phyloP scores from a whole-genome alignment of 92 coral and sea anemone genomes.

The Actinostola sp. region DNA sequence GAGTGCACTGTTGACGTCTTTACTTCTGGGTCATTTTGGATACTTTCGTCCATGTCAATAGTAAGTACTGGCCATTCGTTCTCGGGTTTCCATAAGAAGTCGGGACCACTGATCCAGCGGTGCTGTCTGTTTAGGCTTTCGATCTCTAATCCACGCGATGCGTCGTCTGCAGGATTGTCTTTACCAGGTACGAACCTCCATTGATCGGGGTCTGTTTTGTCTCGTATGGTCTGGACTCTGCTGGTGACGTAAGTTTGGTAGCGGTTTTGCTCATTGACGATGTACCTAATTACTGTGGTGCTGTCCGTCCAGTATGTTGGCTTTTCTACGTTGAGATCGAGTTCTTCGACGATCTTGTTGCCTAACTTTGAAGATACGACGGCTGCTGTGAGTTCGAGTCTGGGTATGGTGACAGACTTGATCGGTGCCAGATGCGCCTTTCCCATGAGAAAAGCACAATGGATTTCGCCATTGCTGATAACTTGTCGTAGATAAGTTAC shows the following conservation, averaged over 20 bases:
- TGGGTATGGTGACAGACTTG: neutral
- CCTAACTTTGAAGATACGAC: neutral
- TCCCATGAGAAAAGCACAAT: neutral
- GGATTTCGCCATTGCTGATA: neutral
- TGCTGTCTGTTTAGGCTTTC: neutral
- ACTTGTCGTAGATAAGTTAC: neutral
- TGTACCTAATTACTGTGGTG: neutral
- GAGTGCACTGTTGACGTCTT: too few species aligned
- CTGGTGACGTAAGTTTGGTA: neutral
- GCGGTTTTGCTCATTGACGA: neutral
- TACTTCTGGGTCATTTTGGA: too few species aligned
- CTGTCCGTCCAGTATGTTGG: too few species aligned
- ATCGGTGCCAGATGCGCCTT: neutral
- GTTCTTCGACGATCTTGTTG: neutral
- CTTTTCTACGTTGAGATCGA: too few species aligned
- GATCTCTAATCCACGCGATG: neutral
- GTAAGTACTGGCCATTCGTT: too few species aligned
- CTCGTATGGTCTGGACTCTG: neutral
- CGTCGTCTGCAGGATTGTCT: neutral
- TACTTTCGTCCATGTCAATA: too few species aligned
- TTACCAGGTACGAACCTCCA: neutral
- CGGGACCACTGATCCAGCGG: neutral
- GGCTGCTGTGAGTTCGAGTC: neutral
- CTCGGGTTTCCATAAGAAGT: too few species aligned
- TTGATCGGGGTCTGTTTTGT: neutral